A percentile compares a stretch with the other conserved stretches of the same genome.
phyloP scores from a whole-genome alignment of 92 coral and sea anemone species.

The Epizoanthus ramosus region DNA sequence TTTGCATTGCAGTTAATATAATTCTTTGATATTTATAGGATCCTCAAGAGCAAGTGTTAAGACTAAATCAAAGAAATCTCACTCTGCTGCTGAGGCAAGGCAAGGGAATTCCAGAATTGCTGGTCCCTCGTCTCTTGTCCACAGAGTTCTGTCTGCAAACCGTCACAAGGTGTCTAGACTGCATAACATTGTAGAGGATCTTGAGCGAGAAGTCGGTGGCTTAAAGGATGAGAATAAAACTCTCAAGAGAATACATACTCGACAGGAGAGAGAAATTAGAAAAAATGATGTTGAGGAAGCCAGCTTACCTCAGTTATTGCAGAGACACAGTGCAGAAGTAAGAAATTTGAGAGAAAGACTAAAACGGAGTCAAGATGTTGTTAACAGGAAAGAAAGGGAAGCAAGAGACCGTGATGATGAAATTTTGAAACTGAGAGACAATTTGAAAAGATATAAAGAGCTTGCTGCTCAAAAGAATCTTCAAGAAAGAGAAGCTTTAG shows the following conservation, averaged over 20 bases:
- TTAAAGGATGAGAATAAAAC: constrained; percentile 81
- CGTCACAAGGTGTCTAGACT: constrained; percentile 81
- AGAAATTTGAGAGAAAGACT: constrained; percentile 76
- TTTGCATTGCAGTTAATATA: constrained; percentile 2
- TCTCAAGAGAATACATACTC: constrained; percentile 70
- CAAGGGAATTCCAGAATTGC: constrained; percentile 46
- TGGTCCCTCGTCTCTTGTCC: constrained; percentile 70
- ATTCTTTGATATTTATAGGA: constrained; percentile 44
- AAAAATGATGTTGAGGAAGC: constrained; percentile 82
- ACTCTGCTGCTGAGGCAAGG: constrained; percentile 65
- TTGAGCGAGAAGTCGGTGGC: constrained; percentile 77
- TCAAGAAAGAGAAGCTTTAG: constrained; percentile 79
- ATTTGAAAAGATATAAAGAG: constrained; percentile 64
- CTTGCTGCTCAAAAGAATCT: constrained; percentile 75
- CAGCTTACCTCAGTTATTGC: constrained; percentile 75
- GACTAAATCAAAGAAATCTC: constrained; percentile 63
- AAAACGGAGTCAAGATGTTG: constrained; percentile 68
- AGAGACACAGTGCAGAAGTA: constrained; percentile 92
- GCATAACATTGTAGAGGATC: constrained; percentile 83
- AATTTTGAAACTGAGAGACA: constrained; percentile 79
- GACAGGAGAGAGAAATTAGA: constrained; percentile 85
- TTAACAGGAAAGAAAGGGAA: constrained; percentile 75
- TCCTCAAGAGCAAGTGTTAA: constrained; percentile 43
- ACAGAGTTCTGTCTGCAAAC: constrained; percentile 91
- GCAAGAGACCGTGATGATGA: constrained; percentile 71